Conservation (phyloP, 2,113 vertebrate genomes). For the Sciurus niger region DNA sequence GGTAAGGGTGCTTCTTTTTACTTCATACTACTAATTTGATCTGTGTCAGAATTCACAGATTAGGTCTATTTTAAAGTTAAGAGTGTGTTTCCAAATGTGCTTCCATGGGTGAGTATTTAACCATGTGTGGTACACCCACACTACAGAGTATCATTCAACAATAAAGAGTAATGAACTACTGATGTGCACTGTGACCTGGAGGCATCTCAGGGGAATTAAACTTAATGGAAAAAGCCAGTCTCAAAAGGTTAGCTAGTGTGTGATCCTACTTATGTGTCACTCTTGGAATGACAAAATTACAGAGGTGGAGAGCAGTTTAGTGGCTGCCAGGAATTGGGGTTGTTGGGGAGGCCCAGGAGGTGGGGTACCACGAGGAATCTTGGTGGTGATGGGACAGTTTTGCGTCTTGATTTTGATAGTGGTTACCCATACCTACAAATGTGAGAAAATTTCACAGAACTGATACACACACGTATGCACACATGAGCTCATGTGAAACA, state of each 20-base stretch:
- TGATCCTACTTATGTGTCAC: background rate
- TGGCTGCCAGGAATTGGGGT: background rate
- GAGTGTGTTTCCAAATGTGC: background rate
- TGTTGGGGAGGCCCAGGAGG: background rate
- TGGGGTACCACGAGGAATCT: background rate
- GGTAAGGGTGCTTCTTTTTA: background rate
- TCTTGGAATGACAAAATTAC: slow-evolving; percentile 41
- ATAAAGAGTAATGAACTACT: background rate
- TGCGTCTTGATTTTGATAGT: background rate
- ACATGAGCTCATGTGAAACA: background rate
- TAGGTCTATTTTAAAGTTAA: slow-evolving; percentile 23
- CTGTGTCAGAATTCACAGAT: slow-evolving; percentile 54
- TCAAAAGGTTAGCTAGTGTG: background rate
- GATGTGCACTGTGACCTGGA: background rate
- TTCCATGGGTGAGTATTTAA: background rate
- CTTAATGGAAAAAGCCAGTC: slow-evolving; percentile 4
- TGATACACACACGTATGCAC: background rate
- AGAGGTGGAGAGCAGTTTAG: background rate
- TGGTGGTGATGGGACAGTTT: background rate
- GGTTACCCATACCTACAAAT: background rate
- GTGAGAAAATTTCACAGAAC: background rate
- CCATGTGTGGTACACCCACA: background rate
- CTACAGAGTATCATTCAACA: background rate
- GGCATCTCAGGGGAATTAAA: background rate
- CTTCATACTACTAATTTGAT: background rate